Evolutionary conservation across 2,797 vertebrate species (phyloP), one percentile per base, ranked within the genome.

Genomic region (Varecia variegata): DNA sequence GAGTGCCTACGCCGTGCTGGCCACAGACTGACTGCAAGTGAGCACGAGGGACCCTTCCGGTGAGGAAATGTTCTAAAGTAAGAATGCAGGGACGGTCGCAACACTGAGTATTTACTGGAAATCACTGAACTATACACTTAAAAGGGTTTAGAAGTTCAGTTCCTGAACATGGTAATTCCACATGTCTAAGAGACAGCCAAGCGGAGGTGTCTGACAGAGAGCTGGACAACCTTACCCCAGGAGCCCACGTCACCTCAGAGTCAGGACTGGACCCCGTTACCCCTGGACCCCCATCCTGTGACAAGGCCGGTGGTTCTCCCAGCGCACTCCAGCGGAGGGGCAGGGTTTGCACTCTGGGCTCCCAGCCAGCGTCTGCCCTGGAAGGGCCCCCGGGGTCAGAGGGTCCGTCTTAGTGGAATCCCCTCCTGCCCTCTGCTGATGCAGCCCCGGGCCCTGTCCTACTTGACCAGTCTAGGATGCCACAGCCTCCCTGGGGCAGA

Each of bases 21-120:
- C 32, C 27, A 2, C 2, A 2, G 35, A 7, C 21, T 11, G 50
- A 45, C 30, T 21, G 50, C 1, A 13, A 35, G n/a, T 0, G 3
- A 30, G 79, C 8, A 32, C 6, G 7, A 32, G n/a, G 84, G 25
- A 82, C 25, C 25, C 79, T 43, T 71, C 18, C 32, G 45, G 3
- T 54, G 68, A 58, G 5, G 71, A 87, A 13, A 14, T 32, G 70
- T 27, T 76, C 85, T 17, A 40, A 30, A 62, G 7, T 56, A 32
- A 35, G 76, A 35, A 1, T 11, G 3, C 5, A 2, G 5, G 20
- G 54, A 23, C 10, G 27, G 58, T 18, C 23, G 35, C 15, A 35
- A 20, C 35, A n/a, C 25, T 13, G 7, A 2, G 1, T 7, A 23
- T 15, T 74, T 32, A 58, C 40, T 14, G 62, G 60, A 43, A 18